Percentiles rank a stretch among this genome's conserved stretches.
Conservation (phyloP, 2,888 invertebrate species). For the Campopleginae sp. region DNA sequence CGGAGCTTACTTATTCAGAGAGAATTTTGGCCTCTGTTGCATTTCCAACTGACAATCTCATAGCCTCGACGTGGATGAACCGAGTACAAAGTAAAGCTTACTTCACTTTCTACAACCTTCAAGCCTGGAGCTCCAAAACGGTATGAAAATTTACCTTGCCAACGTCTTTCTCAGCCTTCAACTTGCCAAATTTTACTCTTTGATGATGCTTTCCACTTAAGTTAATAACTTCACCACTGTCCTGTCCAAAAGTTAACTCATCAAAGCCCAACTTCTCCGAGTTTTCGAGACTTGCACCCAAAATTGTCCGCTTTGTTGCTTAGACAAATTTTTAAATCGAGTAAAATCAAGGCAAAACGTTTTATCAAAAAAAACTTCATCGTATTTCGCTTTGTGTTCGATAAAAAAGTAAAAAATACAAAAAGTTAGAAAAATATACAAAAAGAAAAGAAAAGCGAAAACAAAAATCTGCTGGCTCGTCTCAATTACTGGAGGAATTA, state of each 20-base stretch:
- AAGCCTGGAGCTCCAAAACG: conserved; percentile 76
- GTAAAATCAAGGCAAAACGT: neutral
- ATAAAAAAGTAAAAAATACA: neutral
- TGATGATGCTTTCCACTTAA: too few relatives aligned
- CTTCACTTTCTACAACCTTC: conserved; percentile 87
- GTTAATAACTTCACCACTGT: too few relatives aligned
- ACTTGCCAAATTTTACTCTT: too few relatives aligned
- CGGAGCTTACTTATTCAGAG: conserved; percentile 81
- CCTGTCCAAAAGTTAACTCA: too few relatives aligned
- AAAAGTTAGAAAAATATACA: neutral
- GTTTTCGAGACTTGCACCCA: too few relatives aligned
- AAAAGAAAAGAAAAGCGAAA: too few relatives aligned
- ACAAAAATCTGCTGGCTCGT: too few relatives aligned
- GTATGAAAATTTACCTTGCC: conserved; percentile 68
- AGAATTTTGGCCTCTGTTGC: conserved; percentile 89
- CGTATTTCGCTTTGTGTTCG: neutral
- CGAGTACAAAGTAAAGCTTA: conserved; percentile 92
- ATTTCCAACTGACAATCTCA: conserved; percentile 89
- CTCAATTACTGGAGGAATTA: too few relatives aligned
- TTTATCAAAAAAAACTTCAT: neutral
- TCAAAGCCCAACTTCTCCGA: too few relatives aligned
- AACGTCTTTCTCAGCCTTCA: neutral
- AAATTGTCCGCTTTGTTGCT: too few relatives aligned
- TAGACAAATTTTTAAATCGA: neutral
- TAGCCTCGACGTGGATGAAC: conserved; percentile 95